Conservation (phyloP, 23 tunicate species). For the Clavelina lepadiformis region DNA sequence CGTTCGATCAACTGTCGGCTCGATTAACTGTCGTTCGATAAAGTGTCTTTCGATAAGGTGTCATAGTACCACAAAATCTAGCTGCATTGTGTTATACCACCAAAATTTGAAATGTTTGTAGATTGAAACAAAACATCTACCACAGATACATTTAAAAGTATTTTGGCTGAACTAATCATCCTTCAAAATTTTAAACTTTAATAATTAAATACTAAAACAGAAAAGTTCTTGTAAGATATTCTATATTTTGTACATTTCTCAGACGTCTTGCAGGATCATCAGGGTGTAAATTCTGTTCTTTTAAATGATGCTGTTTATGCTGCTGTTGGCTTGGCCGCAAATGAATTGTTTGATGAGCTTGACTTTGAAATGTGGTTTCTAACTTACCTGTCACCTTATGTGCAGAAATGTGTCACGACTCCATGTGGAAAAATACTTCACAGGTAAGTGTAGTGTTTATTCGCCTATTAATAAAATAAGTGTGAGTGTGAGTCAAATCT, state of each 20-base stretch:
- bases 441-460: conserved; percentile 47
- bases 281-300: background rate
- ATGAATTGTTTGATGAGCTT: conserved; percentile 55
- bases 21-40: no score
- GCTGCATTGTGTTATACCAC: no score
- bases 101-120: no score
- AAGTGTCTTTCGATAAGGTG: no score
- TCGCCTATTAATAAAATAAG: no score
- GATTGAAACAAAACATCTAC: no score
- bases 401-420: conserved; percentile 29
- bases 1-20: no score
- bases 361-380: conserved; percentile 72
- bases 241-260: background rate
- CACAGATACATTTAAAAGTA: no score
- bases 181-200: no score
- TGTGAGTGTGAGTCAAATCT: no score
- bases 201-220: background rate
- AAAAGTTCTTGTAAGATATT: background rate
- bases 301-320: conserved; percentile 63
- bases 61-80: no score
- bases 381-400: conserved; percentile 37
- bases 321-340: conserved; percentile 63
- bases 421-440: conserved; percentile 59
- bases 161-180: no score
- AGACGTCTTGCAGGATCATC: background rate